Evolutionary conservation across 1,140 invertebrate species (phyloP), one percentile per base, ranked within the genome.

Genomic region (Tribolium madens): DNA sequence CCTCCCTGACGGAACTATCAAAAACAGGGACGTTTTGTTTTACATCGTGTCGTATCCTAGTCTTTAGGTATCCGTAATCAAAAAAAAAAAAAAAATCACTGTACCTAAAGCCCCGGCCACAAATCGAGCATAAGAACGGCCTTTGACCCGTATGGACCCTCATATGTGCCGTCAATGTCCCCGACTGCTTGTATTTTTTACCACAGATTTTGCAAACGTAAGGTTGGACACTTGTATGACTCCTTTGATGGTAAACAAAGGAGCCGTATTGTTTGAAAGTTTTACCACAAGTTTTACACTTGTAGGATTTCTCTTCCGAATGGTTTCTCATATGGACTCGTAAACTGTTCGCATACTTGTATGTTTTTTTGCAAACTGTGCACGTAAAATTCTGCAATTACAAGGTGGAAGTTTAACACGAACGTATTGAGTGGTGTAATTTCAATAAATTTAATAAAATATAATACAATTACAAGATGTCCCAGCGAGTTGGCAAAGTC

Each of bases 191-290:
- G 85, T 93, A 94, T 10, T 90, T 86, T 85, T 95, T 94, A 52
- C 89, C 89, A 85, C 86, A 87, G 52, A 87, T 72, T 81, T 87
- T 85, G 78, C 86, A 88, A 76, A 80, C 80, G 46, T 86, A 87
- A n/a, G 93, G 92, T 83, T 94, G 93, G 77, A 86, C 87, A 36
- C 90, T 91, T 13, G 91, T 93, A 79, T 94, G 93, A 46, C 88
- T 90, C 36, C 91, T 86, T 76, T 90, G 88, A 77, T 94, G 93
- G 69, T 94, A 94, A 81, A 93, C 93, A 1, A 95, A 83, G 79
- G 87, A 86, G 17, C 86, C 42, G 68, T 79, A 80, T 15, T 78
- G 73, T 57, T 78, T 79, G 33, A 80, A 84, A 48, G 74, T 70
- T 76, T 83, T 83, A 9, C 53, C 78, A 76, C 92, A 93, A 5